phyloP scores from a whole-genome alignment of 2,888 invertebrate genomes.

The Andrena fulva region DNA sequence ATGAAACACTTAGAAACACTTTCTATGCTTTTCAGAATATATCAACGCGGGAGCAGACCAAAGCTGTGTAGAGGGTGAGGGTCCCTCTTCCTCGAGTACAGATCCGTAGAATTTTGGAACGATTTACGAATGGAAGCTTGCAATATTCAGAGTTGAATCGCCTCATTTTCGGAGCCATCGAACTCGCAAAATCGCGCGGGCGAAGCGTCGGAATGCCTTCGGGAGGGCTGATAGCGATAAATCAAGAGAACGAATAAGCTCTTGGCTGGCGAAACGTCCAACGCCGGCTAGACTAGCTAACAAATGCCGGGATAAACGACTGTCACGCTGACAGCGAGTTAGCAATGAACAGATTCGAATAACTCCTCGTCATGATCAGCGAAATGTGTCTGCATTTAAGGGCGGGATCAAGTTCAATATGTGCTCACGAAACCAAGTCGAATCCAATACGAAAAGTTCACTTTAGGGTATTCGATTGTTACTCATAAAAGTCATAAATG shows the following conservation, averaged over 20 bases:
- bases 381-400: conserved; percentile 23
- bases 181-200: conserved; percentile 23
- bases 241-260: conserved; percentile 18
- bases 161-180: conserved; percentile 22
- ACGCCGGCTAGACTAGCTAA: conserved; percentile 6
- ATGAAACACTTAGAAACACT: too few relatives aligned
- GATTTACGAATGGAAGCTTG: conserved; percentile 31
- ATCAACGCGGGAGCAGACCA: too few relatives aligned
- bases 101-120: conserved; percentile 10
- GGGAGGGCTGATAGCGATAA: not conserved
- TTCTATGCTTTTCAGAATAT: too few relatives aligned
- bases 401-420: too few relatives aligned
- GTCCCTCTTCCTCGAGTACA: not conserved
- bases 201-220: not conserved
- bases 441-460: too few relatives aligned
- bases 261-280: not conserved
- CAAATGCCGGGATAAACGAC: conserved; percentile 47
- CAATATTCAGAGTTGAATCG: conserved; percentile 24
- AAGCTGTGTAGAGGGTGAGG: too few relatives aligned
- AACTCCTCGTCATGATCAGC: conserved; percentile 27
- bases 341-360: conserved; percentile 28
- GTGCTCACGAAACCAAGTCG: too few relatives aligned
- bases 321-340: conserved; percentile 33
- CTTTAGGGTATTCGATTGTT: too few relatives aligned
- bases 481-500: too few relatives aligned